A percentile compares a stretch with the other conserved stretches of the same genome.
These are phyloP conservation scores for Lophius piscatorius DNA, from an alignment of 2,113 vertebrate genomes.

Conservation along the genomic window DNA sequence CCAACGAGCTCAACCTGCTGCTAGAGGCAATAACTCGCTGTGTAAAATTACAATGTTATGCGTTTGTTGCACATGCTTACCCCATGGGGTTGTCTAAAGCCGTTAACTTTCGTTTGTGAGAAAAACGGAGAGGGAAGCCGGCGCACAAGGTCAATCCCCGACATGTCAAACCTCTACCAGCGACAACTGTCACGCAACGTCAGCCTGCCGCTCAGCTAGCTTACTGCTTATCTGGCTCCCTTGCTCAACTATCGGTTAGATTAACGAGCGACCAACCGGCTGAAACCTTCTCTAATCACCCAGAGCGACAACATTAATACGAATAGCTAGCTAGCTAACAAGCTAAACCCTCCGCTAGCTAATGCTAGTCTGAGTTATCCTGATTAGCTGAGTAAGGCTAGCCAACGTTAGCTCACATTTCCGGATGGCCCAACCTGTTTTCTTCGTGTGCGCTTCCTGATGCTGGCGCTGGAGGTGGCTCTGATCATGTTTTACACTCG, in stretches of 20 bases:
- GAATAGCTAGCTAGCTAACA: not conserved
- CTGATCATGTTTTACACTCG: constrained; percentile 77
- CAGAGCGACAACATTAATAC: not conserved
- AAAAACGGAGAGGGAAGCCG: constrained; percentile 52
- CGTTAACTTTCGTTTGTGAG: not conserved
- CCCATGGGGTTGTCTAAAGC: fast-evolving
- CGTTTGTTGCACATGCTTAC: fast-evolving
- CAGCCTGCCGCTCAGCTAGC: constrained; percentile 33
- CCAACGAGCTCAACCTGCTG: constrained; percentile 1
- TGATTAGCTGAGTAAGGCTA: constrained; percentile 75
- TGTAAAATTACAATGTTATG: too few species aligned
- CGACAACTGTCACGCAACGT: constrained; percentile 73
- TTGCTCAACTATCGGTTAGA: not conserved
- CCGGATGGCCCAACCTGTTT: constrained; percentile 76
- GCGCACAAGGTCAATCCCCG: constrained; percentile 78
- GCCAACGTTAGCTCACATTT: constrained; percentile 69
- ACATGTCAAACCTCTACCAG: constrained; percentile 69
- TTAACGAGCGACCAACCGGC: not conserved
- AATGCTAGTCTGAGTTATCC: constrained; percentile 61
- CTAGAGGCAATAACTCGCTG: not conserved
- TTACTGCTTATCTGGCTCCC: not conserved
- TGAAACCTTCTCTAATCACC: not conserved
- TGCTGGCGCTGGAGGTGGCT: constrained; percentile 77
- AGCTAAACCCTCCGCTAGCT: constrained; percentile 40
- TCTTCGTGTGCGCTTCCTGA: constrained; percentile 83